Evolutionary conservation across 2,113 vertebrate species (phyloP), one percentile per base, ranked within the genome.

Genomic region (Daboia siamensis): DNA sequence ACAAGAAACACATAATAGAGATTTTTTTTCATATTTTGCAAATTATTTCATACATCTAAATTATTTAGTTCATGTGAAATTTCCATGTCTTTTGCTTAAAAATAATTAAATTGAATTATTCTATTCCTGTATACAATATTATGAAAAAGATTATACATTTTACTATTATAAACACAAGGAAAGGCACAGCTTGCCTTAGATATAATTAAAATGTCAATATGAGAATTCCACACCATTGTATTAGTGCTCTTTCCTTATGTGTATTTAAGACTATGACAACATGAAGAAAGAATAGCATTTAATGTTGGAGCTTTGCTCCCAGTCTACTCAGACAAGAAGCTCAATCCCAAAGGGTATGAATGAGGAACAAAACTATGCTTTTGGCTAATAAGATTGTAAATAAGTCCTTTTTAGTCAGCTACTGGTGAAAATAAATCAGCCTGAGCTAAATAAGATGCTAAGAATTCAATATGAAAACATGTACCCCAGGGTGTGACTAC

Each of bases 111-210:
- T 5, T 23, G 5, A 89, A 5, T 2, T n/a, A 4, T 52, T 86
- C 3, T 33, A 8, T 1, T 1, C 3, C 33, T 33, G 48, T 0
- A 39, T 46, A 69, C 0, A n/a, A 4, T n/a, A 0, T 21, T 7
- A 52, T 69, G 2, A 51, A 23, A 84, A 10, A 0, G 52, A 0
- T 39, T 29, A 57, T 85, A 29, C 11, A 9, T 64, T 10, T 64
- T 26, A 89, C 2, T 64, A 39, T 64, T 5, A 52, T 0, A 1
- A 3, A 3, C 29, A 0, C 15, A 1, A 21, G 15, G 4, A 87
- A 59, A 13, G 46, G 90, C 59, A 86, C 21, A 84, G 21, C 33
- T 55, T 0, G 0, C 54, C 13, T 29, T 85, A 3, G 2, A 39
- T 24, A 33, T 1, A 39, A 55, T 0, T 74, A 12, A n/a, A 33